Base-by-base conservation (phyloP, 2,888 invertebrate genomes). In the Nomada flava region DNA sequence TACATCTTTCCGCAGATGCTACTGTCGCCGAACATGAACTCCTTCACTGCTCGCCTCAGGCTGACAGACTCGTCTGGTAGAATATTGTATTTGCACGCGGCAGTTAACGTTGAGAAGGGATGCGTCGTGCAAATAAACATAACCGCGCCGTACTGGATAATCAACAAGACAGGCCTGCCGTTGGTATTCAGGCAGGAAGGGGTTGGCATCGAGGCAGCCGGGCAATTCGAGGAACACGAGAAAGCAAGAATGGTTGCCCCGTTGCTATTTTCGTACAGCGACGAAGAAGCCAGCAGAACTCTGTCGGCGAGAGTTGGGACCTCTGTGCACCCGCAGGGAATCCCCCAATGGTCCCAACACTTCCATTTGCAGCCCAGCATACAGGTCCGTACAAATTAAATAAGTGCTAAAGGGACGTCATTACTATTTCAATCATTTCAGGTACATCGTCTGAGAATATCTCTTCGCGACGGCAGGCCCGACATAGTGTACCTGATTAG, bases 141-240 rank as follows among this genome's bases (percentile, higher is more conserved):
- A 42, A 97, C 96, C 67, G 97, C 98, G 2, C 97, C 98, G 2
- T 98, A 97, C 94, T 99, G 99, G 99, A 96, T 99, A 86, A 96
- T 99, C 79, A 99, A 99, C 95, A 97, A 98, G 94, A 97, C 98
- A 9, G 99, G 99, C 0, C 94, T 99, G 82, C 99, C 99, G n/a
- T 94, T 99, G 81, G 97, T 99, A 73, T 98, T 99, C 94, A 96
- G 97, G 88, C 99, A 99, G 94, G 98, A 98, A 93, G 97, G 98
- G 0, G 96, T 96, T 18, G 95, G 95, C 15, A 92, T 94, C 42
- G 97, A 96, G 90, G 96, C 97, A 83, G 97, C 98, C 10, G 99
- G 99, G 2, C 99, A 99, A 94, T 98, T 97, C 93, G 96, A 96
- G 77, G 99, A 99, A 93, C 98, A 99, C 93, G 99, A 99, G 95